Conservation (phyloP, 2,113 vertebrate genomes). For the Sylvilagus bachmani region DNA sequence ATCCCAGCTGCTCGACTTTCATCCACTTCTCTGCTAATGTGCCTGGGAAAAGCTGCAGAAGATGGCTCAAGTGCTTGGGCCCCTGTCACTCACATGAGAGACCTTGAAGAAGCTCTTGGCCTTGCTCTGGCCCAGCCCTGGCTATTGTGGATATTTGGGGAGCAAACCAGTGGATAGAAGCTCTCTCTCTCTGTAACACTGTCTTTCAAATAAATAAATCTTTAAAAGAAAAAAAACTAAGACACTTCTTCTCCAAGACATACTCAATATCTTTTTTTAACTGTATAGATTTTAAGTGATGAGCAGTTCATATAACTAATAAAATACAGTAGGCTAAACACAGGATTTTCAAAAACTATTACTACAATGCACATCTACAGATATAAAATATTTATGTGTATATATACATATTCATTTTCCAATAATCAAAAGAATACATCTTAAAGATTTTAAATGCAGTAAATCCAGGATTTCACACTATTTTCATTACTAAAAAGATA, state of each 20-base stretch:
- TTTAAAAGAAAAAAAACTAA: too few relatives aligned
- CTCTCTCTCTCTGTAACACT: too few relatives aligned
- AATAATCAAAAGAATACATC: conserved; percentile 9
- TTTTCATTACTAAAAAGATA: conserved; percentile 31
- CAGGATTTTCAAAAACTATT: conserved; percentile 33
- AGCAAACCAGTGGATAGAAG: too few relatives aligned
- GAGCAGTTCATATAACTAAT: conserved; percentile 34
- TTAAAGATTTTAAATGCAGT: conserved; percentile 18
- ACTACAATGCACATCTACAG: neutral
- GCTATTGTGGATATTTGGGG: too few relatives aligned
- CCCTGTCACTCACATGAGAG: too few relatives aligned
- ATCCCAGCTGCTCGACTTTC: too few relatives aligned
- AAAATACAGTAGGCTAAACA: neutral
- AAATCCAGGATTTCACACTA: conserved; percentile 52
- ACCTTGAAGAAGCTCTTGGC: too few relatives aligned
- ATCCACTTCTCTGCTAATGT: too few relatives aligned
- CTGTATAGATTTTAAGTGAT: conserved; percentile 14
- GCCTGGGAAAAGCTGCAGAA: too few relatives aligned
- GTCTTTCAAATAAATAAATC: too few relatives aligned
- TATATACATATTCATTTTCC: neutral
- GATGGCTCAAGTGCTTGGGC: too few relatives aligned
- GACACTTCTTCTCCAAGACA: neutral
- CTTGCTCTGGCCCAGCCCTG: too few relatives aligned
- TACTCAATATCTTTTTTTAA: conserved; percentile 41
- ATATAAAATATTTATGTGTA: neutral